phyloP scores from a whole-genome alignment of 2,113 vertebrate genomes.

The Pelecanus crispus region DNA sequence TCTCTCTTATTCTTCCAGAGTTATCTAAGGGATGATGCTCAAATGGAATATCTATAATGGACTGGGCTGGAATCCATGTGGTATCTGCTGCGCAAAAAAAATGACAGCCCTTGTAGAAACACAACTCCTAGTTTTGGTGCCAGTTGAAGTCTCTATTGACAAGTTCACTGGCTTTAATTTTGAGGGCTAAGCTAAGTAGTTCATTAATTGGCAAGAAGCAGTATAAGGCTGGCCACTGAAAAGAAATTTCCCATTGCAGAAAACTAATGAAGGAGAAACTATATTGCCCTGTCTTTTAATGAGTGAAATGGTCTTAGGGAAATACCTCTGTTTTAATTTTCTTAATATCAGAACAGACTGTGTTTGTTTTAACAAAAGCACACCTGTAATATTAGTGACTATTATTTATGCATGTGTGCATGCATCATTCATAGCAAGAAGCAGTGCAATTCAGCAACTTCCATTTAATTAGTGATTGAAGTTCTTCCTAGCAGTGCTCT shows the following conservation, averaged over 20 bases:
- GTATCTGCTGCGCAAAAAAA: background rate
- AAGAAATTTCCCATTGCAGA: background rate
- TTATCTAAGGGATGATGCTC: background rate
- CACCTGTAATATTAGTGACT: background rate
- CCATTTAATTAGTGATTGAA: background rate
- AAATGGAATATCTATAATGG: background rate
- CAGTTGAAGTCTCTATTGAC: background rate
- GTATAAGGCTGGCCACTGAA: background rate
- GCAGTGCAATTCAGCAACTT: background rate
- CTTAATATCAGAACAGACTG: background rate
- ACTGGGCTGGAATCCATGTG: background rate
- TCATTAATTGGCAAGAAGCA: background rate
- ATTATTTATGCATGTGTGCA: background rate
- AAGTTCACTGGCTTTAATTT: background rate
- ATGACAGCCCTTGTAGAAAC: background rate
- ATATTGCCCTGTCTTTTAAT: background rate
- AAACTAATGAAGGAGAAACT: background rate
- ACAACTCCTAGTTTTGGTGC: background rate
- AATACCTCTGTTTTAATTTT: background rate
- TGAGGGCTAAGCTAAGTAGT: background rate
- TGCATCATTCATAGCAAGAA: background rate
- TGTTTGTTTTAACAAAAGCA: background rate
- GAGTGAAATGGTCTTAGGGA: background rate
- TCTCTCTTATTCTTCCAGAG: background rate
- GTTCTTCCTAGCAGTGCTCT: background rate